Base-by-base conservation (phyloP, 1,140 invertebrate genomes). In the Cydia splendana region DNA sequence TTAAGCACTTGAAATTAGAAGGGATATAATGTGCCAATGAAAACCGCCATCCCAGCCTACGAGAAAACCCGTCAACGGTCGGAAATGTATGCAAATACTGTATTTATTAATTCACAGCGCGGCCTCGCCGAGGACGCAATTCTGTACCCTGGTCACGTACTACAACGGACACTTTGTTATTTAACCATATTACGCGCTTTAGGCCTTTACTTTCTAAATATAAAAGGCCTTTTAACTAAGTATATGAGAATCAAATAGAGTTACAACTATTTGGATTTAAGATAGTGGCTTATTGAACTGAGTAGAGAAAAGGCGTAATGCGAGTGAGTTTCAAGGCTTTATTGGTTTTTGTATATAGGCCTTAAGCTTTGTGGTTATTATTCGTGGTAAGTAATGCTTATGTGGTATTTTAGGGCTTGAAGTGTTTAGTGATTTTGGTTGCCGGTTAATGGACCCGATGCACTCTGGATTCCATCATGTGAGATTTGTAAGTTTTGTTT, bases 91-190 rank as follows among this genome's bases (percentile, higher is more conserved):
- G 67, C 67, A 71, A 42, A 71, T 71, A 45, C 30, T 42, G 15
- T 45, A 38, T 24, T 71, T 71, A 71, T 38, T 71, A 71, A 71
- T 71, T 71, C 67, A 71, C 38, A 24, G 30, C 30, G 65, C 18
- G 34, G 12, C 38, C 5, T 6, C 28, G 5, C 28, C 67, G 67
- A 71, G 67, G 67, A 71, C 67, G 67, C 15, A 4, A 18, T 71
- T 38, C 34, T 18, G 67, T 10, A 42, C 2, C n/a, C 34, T 10
- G 38, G 34, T 71, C 67, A 71, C 67, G 67, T 38, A 4, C n/a
- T 30, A n/a, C 30, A 71, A 71, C 67, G 67, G 67, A 42, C 67
- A 71, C 38, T 71, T 71, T 71, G 67, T 71, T 38, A 71, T 71
- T 71, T 71, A 71, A 71, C 34, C 67, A 45, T 71, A 71, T 71